A percentile compares a stretch with the other conserved stretches of the same genome.
These are phyloP conservation scores for Uria aalge DNA, from an alignment of 2,113 vertebrate genomes.

Conservation along the genomic window DNA sequence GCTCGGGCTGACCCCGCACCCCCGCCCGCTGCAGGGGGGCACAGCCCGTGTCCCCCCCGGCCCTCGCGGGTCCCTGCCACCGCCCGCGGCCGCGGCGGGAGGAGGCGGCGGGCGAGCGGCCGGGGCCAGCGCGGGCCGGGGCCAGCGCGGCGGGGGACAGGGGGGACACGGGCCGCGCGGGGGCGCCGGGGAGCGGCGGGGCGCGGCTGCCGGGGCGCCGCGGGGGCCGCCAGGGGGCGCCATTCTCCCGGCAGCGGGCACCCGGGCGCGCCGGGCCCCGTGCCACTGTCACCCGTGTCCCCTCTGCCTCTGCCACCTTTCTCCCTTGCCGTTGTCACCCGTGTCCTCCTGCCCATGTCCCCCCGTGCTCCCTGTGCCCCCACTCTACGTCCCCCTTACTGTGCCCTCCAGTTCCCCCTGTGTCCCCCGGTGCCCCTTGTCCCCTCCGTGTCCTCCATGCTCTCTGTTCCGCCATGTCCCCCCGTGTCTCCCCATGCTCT, in stretches of 20 bases:
- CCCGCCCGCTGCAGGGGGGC: not conserved
- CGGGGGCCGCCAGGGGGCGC: not conserved
- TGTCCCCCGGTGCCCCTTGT: not conserved
- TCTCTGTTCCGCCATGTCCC: not conserved
- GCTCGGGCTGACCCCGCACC: too few species aligned
- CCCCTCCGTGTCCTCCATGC: not conserved
- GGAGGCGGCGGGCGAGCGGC: too few species aligned
- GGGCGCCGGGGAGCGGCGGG: not conserved
- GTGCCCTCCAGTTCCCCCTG: not conserved
- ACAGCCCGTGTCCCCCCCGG: not conserved
- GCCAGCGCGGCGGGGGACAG: not conserved
- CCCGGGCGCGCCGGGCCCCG: not conserved
- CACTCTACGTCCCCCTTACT: not conserved
- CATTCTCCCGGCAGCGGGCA: not conserved
- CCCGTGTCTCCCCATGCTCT: not conserved
- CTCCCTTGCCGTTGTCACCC: not conserved
- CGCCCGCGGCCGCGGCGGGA: too few species aligned
- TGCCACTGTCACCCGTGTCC: too few species aligned
- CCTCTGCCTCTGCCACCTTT: too few species aligned
- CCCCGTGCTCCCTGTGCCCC: not conserved
- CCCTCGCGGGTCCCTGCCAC: not conserved
- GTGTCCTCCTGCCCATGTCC: not conserved
- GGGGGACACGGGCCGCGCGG: not conserved
- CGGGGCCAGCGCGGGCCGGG: not conserved
- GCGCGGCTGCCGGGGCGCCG: not conserved